These are phyloP conservation scores for Drosophila arizonae DNA, from an alignment of 1,140 invertebrate genomes.

Conservation along the genomic window DNA sequence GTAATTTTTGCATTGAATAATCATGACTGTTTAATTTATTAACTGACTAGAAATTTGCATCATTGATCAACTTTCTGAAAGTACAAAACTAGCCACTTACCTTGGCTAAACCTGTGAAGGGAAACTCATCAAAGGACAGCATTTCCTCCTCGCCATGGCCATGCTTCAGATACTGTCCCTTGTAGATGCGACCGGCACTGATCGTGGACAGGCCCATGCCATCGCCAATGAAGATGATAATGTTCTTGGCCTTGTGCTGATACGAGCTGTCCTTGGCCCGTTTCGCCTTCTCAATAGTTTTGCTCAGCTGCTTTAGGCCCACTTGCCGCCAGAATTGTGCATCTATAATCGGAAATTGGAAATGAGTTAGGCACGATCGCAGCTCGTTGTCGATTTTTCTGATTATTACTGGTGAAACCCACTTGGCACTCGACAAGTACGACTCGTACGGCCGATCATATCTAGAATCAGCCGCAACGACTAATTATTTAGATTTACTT, in stretches of 20 bases:
- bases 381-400: conserved; percentile 33
- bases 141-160: conserved; percentile 85
- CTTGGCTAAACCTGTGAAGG: conserved; percentile 87
- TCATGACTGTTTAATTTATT: not conserved
- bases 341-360: conserved; percentile 44
- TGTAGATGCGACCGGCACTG: conserved; percentile 88
- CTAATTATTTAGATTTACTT: conserved; percentile 62
- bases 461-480: conserved; percentile 45
- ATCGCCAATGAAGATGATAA: conserved; percentile 91
- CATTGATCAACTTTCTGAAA: not conserved
- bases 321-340: conserved; percentile 65
- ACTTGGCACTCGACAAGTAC: conserved; percentile 46
- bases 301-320: conserved; percentile 62
- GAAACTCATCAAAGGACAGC: conserved; percentile 88
- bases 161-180: conserved; percentile 84
- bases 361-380: conserved; percentile 34
- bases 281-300: conserved; percentile 57
- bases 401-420: conserved; percentile 58
- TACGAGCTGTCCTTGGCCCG: conserved; percentile 61
- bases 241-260: conserved; percentile 86
- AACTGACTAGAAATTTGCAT: not conserved
- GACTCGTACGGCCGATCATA: conserved; percentile 16
- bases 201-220: conserved; percentile 90
- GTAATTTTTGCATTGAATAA: too few species aligned
- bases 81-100: conserved; percentile 28